Base-by-base conservation (phyloP, 2,888 invertebrate genomes). In the Sclerodermus sp. region DNA sequence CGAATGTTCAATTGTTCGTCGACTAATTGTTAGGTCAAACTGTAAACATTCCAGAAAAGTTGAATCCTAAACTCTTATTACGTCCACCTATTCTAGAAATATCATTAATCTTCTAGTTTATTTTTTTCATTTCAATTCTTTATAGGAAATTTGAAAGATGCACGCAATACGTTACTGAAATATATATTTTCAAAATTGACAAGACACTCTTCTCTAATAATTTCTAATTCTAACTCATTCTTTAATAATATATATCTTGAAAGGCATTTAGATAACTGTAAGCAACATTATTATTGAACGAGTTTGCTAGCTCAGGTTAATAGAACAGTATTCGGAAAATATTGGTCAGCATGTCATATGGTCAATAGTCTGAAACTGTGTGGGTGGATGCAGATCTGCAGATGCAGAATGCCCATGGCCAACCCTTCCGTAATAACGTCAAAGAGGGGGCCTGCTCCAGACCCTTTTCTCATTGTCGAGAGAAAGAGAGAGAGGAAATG, bases 261-360 rank as follows among this genome's bases (percentile, higher is more conserved):
- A 23, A 8, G 3, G 23, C 8, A 23, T 23, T 12, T 38, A 37
- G 17, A 29, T 46, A n/a, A 13, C 16, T 41, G 1, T 23, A 30
- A 41, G 12, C 10, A 18, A 29, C 38, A 29, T n/a, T 36, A 8
- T 23, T n/a, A n/a, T 23, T 23, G 23, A 23, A 8, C 23, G 3
- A 8, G 23, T 23, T 23, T 23, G 23, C 23, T 5, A 8, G 23
- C 23, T 23, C 23, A 23, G 23, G 23, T 23, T 23, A 8, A 23
- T 3, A 23, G 23, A 8, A 23, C 23, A 23, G 23, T 8, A 5
- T 23, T 23, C 4, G 23, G 23, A 68, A 69, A 65, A 77, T 76
- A 66, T 77, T 77, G 77, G 77, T 78, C 77, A 78, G 77, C 77
- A 70, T 76, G 77, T 78, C 77, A 77, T 75, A 74, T 77, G 77